These are phyloP conservation scores for Rhopalosiphum maidis DNA, from an alignment of 1,140 invertebrate species.

Conservation along the genomic window DNA sequence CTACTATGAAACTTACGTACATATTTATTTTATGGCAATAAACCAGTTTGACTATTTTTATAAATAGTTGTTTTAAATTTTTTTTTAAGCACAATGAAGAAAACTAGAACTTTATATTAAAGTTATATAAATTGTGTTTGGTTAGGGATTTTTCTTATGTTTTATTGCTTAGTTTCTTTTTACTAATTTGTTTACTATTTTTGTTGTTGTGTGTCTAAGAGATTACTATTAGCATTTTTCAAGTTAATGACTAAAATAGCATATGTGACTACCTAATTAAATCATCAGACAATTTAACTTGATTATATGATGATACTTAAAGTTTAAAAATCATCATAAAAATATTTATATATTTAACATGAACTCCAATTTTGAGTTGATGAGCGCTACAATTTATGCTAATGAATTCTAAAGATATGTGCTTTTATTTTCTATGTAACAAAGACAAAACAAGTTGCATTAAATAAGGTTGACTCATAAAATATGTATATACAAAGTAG, in stretches of 20 bases:
- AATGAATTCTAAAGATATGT: conserved; percentile 1
- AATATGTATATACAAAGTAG: conserved; percentile 31
- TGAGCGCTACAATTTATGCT: background rate
- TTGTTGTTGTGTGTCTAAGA: background rate
- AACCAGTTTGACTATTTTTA: conserved; percentile 14
- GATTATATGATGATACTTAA: background rate
- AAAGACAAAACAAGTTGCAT: background rate
- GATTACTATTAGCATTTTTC: background rate
- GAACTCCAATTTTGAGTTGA: background rate
- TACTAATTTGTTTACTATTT: background rate
- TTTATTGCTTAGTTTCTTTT: background rate
- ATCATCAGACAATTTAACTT: background rate
- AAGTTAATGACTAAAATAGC: background rate
- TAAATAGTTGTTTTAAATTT: background rate
- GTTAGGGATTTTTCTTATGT: background rate
- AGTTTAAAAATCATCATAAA: background rate
- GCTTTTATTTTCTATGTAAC: conserved; percentile 4
- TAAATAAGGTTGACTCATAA: conserved; percentile 24
- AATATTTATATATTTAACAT: background rate
- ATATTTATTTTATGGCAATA: conserved; percentile 23
- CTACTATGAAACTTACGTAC: background rate
- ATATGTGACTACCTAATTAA: background rate
- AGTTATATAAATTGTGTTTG: background rate
- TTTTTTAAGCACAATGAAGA: background rate
- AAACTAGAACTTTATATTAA: background rate